Base-by-base conservation (phyloP, 2,797 vertebrate species). In the Chaetodon trifasciatus region DNA sequence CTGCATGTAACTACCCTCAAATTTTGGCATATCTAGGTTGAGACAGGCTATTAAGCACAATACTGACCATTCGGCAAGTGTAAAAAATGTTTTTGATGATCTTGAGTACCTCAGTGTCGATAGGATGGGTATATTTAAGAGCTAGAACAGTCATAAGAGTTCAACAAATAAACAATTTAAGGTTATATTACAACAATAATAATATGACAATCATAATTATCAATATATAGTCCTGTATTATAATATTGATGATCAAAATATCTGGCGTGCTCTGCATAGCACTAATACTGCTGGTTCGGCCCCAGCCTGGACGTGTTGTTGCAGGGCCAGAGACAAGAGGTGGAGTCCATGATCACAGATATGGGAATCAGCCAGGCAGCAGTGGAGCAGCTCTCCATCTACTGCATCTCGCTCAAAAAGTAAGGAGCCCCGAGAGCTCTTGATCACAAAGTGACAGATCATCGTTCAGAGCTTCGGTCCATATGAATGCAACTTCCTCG, bases 351-450 rank as follows among this genome's bases (percentile, higher is more conserved):
- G 98, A 96, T 99, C 90, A 96, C 91, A 76, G 97, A 99, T 69
- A 98, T 97, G 96, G 98, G 97, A 17, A 93, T 96, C 0, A 96
- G 97, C 75, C 97, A 97, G 61, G 90, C 96, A 0, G 97, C 98
- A 0, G 96, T 99, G 84, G 98, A 99, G 85, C 98, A 99, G 91
- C 96, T 99, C 70, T 97, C 98, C 0, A 92, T 98, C 84, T 99
- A 97, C 91, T 99, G 98, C 58, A 95, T 99, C 76, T 99, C 98
- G 0, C 96, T 99, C 56, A 99, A 99, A 94, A 99, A 99, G 98
- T 99, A 95, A 81, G 95, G 5, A 42, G 16, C 49, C n/a, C 12
- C 8, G 6, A 10, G 3, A 19, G 5, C 49, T 68, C 17, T 19
- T 12, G 8, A 17, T 74, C 19, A n/a, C 3, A 42, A 28, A 16